These are phyloP conservation scores for Microcebus lehilahytsara DNA, from an alignment of 2,113 vertebrate genomes.

Conservation along the genomic window DNA sequence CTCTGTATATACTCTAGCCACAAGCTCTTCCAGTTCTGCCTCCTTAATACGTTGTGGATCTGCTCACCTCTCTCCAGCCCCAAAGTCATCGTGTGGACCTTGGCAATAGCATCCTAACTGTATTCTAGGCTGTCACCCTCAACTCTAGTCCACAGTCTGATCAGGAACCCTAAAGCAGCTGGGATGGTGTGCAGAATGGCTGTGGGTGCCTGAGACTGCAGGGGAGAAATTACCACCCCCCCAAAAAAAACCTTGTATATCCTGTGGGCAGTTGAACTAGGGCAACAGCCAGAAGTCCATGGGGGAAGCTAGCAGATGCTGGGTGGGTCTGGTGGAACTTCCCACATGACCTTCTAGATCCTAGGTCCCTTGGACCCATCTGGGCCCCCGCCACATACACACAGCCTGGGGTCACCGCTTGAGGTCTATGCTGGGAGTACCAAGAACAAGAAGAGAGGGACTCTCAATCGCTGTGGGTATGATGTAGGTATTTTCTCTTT, in stretches of 20 bases:
- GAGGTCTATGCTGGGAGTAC: neutral
- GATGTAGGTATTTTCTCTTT: too few species aligned
- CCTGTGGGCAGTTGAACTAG: neutral
- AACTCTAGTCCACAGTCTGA: neutral
- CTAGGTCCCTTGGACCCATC: too few species aligned
- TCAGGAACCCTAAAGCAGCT: neutral
- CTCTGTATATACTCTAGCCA: neutral
- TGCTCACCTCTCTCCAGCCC: neutral
- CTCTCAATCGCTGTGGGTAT: neutral
- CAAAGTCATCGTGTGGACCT: neutral
- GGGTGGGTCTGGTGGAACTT: neutral
- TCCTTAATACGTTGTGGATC: neutral
- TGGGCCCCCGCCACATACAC: neutral
- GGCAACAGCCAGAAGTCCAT: neutral
- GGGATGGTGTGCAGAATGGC: neutral
- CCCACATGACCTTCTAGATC: neutral
- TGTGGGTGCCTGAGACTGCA: neutral
- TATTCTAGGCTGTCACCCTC: neutral
- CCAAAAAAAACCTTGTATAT: neutral
- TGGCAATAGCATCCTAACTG: neutral
- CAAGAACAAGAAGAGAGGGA: neutral
- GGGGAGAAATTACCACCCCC: neutral
- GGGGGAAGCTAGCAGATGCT: neutral
- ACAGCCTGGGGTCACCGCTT: neutral
- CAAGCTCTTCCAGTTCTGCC: neutral